Base-by-base conservation (phyloP, 1,140 invertebrate genomes). In the Brachionus paranguensis region DNA sequence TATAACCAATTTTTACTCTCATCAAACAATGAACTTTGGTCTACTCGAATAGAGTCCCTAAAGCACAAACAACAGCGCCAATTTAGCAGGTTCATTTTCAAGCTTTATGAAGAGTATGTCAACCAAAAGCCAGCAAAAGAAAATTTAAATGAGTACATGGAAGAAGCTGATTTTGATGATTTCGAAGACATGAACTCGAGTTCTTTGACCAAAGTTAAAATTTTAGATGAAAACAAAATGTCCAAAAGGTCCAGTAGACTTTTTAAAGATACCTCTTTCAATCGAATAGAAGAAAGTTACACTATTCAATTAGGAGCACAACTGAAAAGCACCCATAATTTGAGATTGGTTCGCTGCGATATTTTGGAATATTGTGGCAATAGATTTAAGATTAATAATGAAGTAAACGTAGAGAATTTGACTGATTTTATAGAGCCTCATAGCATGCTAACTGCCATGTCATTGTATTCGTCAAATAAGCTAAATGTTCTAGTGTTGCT, bases 311-410 rank as follows among this genome's bases (percentile, higher is more conserved):
- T 84, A 4, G 90, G 91, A 79, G 95, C 96, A 2, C 97, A 99
- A 90, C 92, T 99, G 90, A 99, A 99, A 90, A 95, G 97, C 87
- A 98, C 96, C 91, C 96, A 99, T 89, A 99, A 99, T 90, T 93
- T 98, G 85, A 91, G 96, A 74, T 93, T 99, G 79, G 90, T 98
- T 7, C 94, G 94, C 85, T 93, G 93, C 11, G 93, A 96, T 89
- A 92, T 94, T 37, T 91, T 97, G 85, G 94, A 97, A 87, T 96
- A 95, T 88, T 91, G 92, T 17, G 90, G 90, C 85, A 87, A 88
- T 55, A 47, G 81, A 47, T 84, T 84, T 70, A 74, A 70, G 29
- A 50, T 8, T 45, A 27, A 12, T 64, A 8, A 10, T 20, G 14
- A 6, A 24, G 41, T 64, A 27, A 64, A 64, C 64, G 11, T 8